A percentile compares a stretch with the other conserved stretches of the same genome.
Evolutionary conservation across 2,888 invertebrate genomes (phyloP).

Genomic region (Agrilus cyanescens): DNA sequence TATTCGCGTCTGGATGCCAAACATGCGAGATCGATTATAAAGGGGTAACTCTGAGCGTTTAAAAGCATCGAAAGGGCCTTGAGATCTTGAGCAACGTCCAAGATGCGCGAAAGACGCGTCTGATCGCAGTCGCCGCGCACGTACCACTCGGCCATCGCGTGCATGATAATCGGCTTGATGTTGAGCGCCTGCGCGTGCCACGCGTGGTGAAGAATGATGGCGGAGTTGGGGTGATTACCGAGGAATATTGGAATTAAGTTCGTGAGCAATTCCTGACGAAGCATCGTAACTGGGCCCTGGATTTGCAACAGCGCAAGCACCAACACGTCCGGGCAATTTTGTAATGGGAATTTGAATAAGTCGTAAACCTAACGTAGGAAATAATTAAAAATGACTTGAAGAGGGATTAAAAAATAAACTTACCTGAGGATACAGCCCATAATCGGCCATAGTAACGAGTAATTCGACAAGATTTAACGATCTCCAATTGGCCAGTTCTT

Average conservation of each 20-base stretch:
- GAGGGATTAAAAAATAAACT: background rate
- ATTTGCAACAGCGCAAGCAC: slow-evolving; percentile 82
- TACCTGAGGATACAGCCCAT: slow-evolving; percentile 59
- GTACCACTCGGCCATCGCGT: slow-evolving; percentile 97
- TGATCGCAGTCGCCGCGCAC: slow-evolving; percentile 86
- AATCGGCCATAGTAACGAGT: slow-evolving; percentile 75
- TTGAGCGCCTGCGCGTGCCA: slow-evolving; percentile 69
- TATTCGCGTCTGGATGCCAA: slow-evolving; percentile 94
- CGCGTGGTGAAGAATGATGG: slow-evolving; percentile 89
- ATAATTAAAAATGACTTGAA: slow-evolving; percentile 22
- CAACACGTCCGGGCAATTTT: slow-evolving; percentile 90
- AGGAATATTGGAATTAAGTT: slow-evolving; percentile 87
- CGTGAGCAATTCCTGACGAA: slow-evolving; percentile 77
- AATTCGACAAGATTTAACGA: slow-evolving; percentile 85
- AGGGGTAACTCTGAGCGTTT: slow-evolving; percentile 78
- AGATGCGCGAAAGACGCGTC: slow-evolving; percentile 80
- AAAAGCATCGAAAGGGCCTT: slow-evolving; percentile 84
- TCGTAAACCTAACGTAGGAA: slow-evolving; percentile 81
- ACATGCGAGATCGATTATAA: slow-evolving; percentile 96
- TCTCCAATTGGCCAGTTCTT: slow-evolving; percentile 88
- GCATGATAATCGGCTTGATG: slow-evolving; percentile 79
- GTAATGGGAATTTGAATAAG: slow-evolving; percentile 81
- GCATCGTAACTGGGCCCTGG: slow-evolving; percentile 61
- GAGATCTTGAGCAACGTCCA: slow-evolving; percentile 93
- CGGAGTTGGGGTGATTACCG: slow-evolving; percentile 92